A percentile compares a stretch with the other conserved stretches of the same genome.
Conservation (phyloP, 1,140 invertebrate species). For the Tetramorium parvispinum region DNA sequence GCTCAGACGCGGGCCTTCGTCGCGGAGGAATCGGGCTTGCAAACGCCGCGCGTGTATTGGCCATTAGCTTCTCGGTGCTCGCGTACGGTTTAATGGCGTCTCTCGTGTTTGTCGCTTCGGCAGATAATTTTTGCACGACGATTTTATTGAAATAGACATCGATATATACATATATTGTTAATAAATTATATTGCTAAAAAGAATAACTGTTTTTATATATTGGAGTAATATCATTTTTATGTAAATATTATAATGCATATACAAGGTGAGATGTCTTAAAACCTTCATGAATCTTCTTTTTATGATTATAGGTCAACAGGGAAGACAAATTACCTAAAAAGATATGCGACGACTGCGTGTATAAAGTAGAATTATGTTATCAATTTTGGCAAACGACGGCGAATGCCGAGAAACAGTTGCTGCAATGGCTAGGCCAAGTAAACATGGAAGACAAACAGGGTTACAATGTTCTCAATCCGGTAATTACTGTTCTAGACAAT, state of each 20-base stretch:
- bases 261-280: neutral
- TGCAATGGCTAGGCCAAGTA: constrained; percentile 86
- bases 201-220: neutral
- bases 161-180: neutral
- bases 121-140: neutral
- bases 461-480: constrained; percentile 80
- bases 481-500: constrained; percentile 66
- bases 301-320: constrained; percentile 84
- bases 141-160: neutral
- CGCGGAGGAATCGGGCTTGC: neutral
- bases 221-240: neutral
- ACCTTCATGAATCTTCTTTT: constrained; percentile 41
- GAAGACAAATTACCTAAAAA: constrained; percentile 88
- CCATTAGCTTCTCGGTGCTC: neutral
- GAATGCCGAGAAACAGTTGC: constrained; percentile 87
- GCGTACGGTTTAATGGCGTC: neutral
- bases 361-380: constrained; percentile 88
- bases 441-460: constrained; percentile 82
- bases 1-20: no score
- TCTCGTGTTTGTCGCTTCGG: neutral
- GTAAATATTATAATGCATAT: neutral
- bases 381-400: constrained; percentile 87
- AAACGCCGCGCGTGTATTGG: neutral
- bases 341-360: constrained; percentile 87
- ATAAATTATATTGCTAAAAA: neutral